phyloP scores from a whole-genome alignment of 2,888 invertebrate species.

The Deilephila porcellus region DNA sequence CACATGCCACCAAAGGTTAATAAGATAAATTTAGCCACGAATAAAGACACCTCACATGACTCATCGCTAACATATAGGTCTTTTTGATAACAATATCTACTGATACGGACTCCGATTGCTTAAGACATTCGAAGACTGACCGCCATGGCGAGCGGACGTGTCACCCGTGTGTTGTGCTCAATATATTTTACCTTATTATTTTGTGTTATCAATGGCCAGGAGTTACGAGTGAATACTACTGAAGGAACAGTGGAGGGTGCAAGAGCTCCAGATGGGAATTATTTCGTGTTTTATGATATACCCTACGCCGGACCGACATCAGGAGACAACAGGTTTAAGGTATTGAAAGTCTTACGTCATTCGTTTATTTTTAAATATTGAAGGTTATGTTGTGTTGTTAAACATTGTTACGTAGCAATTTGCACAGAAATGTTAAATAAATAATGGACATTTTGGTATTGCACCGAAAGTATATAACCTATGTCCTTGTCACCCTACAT shows the following conservation, averaged over 20 bases:
- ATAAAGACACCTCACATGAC: slow-evolving; percentile 1
- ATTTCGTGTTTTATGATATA: slow-evolving; percentile 65
- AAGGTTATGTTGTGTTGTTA: slow-evolving; percentile 3
- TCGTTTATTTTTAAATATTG: not conserved
- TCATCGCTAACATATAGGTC: not conserved
- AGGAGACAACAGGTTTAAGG: slow-evolving; percentile 66
- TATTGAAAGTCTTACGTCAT: slow-evolving; percentile 36
- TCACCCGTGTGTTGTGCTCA: slow-evolving; percentile 2
- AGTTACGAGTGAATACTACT: slow-evolving; percentile 60
- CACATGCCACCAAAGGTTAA: not conserved
- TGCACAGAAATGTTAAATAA: not conserved
- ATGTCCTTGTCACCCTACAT: not conserved
- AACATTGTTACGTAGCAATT: not conserved
- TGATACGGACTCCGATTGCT: not conserved
- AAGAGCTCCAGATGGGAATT: slow-evolving; percentile 55
- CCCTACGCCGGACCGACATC: slow-evolving; percentile 65
- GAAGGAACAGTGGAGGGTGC: slow-evolving; percentile 64
- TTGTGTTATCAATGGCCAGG: slow-evolving; percentile 45
- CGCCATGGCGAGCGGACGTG: slow-evolving; percentile 7
- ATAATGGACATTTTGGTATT: too few relatives aligned
- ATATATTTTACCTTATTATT: slow-evolving; percentile 20
- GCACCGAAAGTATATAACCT: not conserved
- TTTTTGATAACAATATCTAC: not conserved
- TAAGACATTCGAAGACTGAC: not conserved
- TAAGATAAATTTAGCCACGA: not conserved